Percentiles rank a stretch among this genome's conserved stretches.
Evolutionary conservation across 1,140 invertebrate genomes (phyloP).

Genomic region (Drosophila ficusphila): DNA sequence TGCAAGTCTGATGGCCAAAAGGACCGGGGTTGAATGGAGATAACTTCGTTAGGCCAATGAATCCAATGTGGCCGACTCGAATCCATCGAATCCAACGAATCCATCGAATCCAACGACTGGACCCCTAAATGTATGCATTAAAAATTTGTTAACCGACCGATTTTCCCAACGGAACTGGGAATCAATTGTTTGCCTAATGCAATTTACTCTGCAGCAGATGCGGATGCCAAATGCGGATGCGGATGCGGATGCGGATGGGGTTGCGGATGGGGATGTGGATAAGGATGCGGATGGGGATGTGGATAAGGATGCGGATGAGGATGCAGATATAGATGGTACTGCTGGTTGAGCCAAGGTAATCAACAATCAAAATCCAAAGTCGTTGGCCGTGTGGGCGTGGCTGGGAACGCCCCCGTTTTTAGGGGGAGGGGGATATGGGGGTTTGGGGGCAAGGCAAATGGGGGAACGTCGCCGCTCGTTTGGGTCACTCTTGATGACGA

Average conservation of each 20-base stretch:
- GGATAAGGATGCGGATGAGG: neutral
- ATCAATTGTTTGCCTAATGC: slow-evolving; percentile 72
- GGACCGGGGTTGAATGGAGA: neutral
- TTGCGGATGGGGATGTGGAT: neutral
- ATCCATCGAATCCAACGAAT: no score
- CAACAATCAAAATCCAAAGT: slow-evolving; percentile 64
- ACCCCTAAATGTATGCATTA: slow-evolving; percentile 60
- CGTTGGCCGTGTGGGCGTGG: slow-evolving; percentile 24
- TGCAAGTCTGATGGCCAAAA: slow-evolving; percentile 4
- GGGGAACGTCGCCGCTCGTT: slow-evolving; percentile 46
- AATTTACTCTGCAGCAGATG: slow-evolving; percentile 49
- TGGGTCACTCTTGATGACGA: slow-evolving; percentile 65
- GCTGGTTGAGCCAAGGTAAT: slow-evolving; percentile 50
- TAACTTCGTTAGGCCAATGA: slow-evolving; percentile 56
- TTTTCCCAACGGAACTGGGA: slow-evolving; percentile 17
- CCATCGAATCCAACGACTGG: neutral
- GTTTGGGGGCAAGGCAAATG: slow-evolving; percentile 2
- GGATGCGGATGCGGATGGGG: neutral
- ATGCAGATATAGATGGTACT: slow-evolving; percentile 10
- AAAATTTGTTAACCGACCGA: slow-evolving; percentile 50
- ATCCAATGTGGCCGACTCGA: slow-evolving; percentile 20
- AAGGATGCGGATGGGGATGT: neutral
- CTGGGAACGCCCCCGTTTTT: neutral
- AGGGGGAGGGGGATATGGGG: no score
- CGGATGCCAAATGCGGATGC: slow-evolving; percentile 18